Percentiles rank a stretch among this genome's conserved stretches.
Conservation (phyloP, 2,888 invertebrate species). For the Odontocolon sp. region DNA sequence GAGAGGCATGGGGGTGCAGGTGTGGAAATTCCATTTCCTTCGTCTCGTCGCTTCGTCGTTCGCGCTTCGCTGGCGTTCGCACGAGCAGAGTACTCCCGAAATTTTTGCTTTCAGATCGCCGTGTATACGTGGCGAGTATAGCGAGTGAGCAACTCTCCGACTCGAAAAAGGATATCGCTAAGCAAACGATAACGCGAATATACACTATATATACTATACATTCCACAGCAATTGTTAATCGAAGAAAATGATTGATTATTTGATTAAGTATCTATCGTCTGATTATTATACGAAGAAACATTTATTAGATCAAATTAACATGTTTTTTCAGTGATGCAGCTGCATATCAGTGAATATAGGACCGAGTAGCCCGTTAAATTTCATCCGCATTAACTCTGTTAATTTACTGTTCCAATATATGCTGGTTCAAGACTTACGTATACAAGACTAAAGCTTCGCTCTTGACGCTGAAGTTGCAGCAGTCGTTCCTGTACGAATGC, state of each 20-base stretch:
- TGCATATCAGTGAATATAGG: too few relatives aligned
- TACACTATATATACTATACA: constrained; percentile 20
- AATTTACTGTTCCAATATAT: too few relatives aligned
- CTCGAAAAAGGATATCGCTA: constrained; percentile 52
- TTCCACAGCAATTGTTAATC: background rate
- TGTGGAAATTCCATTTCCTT: constrained; percentile 76
- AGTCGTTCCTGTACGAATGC: constrained; percentile 3
- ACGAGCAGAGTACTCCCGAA: constrained; percentile 31
- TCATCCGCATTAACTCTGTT: too few relatives aligned
- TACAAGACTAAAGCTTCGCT: background rate
- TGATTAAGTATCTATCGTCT: too few relatives aligned
- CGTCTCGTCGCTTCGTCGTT: constrained; percentile 60
- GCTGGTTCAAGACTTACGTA: background rate
- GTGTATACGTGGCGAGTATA: constrained; percentile 47
- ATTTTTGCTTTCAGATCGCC: constrained; percentile 68
- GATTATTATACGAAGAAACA: background rate
- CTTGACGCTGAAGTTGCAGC: background rate
- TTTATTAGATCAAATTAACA: too few relatives aligned
- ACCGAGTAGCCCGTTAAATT: too few relatives aligned
- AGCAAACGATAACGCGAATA: constrained; percentile 20
- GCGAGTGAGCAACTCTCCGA: constrained; percentile 62
- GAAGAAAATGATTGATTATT: too few relatives aligned
- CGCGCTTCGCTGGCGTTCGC: background rate
- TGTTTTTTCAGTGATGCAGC: too few relatives aligned
- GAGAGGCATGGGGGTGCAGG: constrained; percentile 66